Base-by-base conservation (phyloP, 92 coral and sea anemone genomes). In the Epizoanthus rinbou region DNA sequence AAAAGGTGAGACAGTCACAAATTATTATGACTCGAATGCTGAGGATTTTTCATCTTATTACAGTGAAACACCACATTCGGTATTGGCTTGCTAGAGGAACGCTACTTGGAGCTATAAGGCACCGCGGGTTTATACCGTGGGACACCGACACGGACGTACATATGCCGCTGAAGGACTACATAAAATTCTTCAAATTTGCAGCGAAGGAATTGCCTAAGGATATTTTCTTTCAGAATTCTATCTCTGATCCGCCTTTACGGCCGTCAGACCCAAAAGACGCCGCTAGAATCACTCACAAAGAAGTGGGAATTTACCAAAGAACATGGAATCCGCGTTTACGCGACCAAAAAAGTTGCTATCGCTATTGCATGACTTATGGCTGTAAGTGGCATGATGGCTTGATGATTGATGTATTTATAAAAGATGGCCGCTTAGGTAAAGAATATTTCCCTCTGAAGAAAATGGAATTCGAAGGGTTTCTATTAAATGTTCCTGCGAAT, bases 381-480 rank as follows among this genome's bases (percentile, higher is more conserved):
- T 93, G 97, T 31, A 66, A 66, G 39, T 93, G 97, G 97, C 97
- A 93, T 11, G 97, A 93, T 24, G 97, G 97, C 0, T 58, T 88
- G 1, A 90, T 90, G 94, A 58, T 93, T 1, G 97, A 93, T 56
- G 84, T 93, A 15, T 93, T 89, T 58, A 80, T 93, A 3, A 59
- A 82, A 5, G 74, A 84, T 8, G 64, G 75, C 13, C 43, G 47
- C 15, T 35, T 78, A 11, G 41, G 71, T 13, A 22, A 78, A 47
- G 82, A 78, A 37, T 59, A 79, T 31, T 88, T 88, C 73, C 97
- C 97, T 18, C 69, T 93, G 33, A 83, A 84, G 76, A 76, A 80
- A 39, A 68, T 91, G 87, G 85, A 76, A 14, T 93, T 86, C 62
- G 97, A 93, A 84, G 94, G 97, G 4, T 88, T 93, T 83, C 69